A percentile compares a stretch with the other conserved stretches of the same genome.
phyloP scores from a whole-genome alignment of 1,140 invertebrate species.

The Anastrepha ludens region DNA sequence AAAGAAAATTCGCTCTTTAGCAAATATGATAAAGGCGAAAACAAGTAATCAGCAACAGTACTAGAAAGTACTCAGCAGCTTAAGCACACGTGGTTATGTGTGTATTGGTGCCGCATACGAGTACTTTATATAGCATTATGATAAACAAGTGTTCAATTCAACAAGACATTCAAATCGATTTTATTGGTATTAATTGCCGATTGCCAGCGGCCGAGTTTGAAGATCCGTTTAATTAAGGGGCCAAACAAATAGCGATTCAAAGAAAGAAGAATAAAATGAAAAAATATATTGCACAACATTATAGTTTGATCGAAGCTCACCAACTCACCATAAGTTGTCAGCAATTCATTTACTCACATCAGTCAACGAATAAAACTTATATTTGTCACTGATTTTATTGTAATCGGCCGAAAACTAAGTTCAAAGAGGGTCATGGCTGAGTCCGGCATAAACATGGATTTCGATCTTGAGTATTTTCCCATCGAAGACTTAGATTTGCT shows the following conservation, averaged over 20 bases:
- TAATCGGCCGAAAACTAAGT: background rate
- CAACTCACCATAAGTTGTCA: slow-evolving; percentile 22
- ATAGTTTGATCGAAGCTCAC: background rate
- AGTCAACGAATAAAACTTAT: background rate
- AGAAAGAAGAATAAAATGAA: slow-evolving; percentile 9
- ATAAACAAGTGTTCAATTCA: background rate
- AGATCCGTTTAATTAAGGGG: slow-evolving; percentile 25
- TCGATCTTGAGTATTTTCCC: slow-evolving; percentile 77
- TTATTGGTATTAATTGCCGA: slow-evolving; percentile 34
- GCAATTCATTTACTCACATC: background rate
- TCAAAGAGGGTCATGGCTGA: slow-evolving; percentile 73
- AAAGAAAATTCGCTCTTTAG: background rate
- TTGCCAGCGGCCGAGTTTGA: slow-evolving; percentile 21
- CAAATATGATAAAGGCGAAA: slow-evolving; percentile 34
- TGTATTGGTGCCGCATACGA: background rate
- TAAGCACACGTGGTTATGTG: slow-evolving; percentile 10
- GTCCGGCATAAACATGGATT: slow-evolving; percentile 84
- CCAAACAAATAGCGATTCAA: slow-evolving; percentile 20
- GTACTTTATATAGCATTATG: background rate
- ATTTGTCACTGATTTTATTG: background rate
- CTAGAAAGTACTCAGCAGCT: slow-evolving; percentile 16
- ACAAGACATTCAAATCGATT: slow-evolving; percentile 23
- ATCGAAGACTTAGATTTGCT: slow-evolving; percentile 74
- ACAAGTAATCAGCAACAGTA: background rate
- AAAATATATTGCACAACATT: slow-evolving; percentile 23